These are phyloP conservation scores for Rhinolophus sinicus DNA, from an alignment of 2,113 vertebrate genomes.

Conservation along the genomic window DNA sequence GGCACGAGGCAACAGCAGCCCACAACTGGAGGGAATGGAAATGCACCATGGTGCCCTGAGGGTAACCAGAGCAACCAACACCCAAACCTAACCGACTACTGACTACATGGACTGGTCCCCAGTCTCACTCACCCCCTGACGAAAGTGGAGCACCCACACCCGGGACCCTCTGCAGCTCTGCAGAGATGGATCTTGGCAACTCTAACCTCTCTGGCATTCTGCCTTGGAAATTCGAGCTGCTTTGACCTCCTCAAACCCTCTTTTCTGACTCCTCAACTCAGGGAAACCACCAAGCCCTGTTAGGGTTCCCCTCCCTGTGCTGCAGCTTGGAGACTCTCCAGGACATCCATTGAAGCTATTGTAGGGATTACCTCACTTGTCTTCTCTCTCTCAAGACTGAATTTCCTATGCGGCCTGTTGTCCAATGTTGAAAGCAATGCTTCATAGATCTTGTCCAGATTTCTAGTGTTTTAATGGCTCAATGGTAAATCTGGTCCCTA, in stretches of 20 bases:
- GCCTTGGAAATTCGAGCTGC: not conserved
- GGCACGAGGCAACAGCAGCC: not conserved
- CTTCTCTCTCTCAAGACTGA: not conserved
- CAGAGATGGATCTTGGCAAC: not conserved
- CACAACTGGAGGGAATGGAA: not conserved
- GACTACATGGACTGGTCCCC: too few relatives aligned
- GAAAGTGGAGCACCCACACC: accelerated
- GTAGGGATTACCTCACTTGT: too few relatives aligned
- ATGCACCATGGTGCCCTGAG: not conserved
- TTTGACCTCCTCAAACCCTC: not conserved
- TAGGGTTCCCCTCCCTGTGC: not conserved
- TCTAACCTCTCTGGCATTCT: not conserved
- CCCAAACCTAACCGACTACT: not conserved
- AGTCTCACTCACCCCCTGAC: not conserved
- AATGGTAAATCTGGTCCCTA: not conserved
- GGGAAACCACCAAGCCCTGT: not conserved
- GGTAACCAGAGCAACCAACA: not conserved
- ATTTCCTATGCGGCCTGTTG: not conserved
- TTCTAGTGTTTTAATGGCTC: not conserved
- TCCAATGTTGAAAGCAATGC: not conserved
- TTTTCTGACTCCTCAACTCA: not conserved
- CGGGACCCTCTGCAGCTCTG: accelerated
- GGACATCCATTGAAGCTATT: accelerated
- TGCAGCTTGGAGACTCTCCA: not conserved
- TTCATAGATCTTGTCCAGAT: not conserved